Evolutionary conservation across 2,888 invertebrate genomes (phyloP), one percentile per base, ranked within the genome.

Genomic region (Coenonympha arcania): DNA sequence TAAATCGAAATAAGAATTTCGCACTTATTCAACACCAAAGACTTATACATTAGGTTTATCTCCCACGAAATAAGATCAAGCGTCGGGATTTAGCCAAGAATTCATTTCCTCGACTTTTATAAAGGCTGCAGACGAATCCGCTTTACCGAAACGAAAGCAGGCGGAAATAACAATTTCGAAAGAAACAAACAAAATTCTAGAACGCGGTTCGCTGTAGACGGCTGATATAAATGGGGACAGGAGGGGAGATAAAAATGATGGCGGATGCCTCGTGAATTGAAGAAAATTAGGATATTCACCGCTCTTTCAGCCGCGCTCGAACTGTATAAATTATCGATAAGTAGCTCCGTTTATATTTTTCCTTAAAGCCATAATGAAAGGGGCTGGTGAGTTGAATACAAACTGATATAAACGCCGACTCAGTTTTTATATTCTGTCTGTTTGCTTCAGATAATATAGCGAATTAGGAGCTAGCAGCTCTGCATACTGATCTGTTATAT

Each of bases 241-340:
- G 76, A 76, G 80, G 80, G 80, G 78, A 81, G 82, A 84, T 83
- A 83, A 84, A 83, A 82, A 83, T 82, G 81, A 84, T 79, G 82
- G 80, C 79, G 83, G 80, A 82, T 81, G 80, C 76, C 69, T 64
- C 66, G 75, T 77, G 79, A 83, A 84, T 81, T 74, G 69, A 75
- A 76, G 67, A 76, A 81, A 84, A 84, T 85, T 82, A 84, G 79
- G 74, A 76, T 79, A 80, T 81, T 80, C 74, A 74, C 77, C 77
- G 73, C 71, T 74, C 78, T 73, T 79, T 73, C 69, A 72, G 71
- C 60, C 68, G 59, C 63, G 59, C 51, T 52, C 52, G 44, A 71
- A 69, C 73, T 74, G 71, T 71, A 79, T 79, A 76, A 80, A 80
- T 79, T 78, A 79, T 74, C 68, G 69, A 66, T 69, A 73, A 71